phyloP scores from a whole-genome alignment of 1,140 invertebrate species.

The Apocrypta bakeri region DNA sequence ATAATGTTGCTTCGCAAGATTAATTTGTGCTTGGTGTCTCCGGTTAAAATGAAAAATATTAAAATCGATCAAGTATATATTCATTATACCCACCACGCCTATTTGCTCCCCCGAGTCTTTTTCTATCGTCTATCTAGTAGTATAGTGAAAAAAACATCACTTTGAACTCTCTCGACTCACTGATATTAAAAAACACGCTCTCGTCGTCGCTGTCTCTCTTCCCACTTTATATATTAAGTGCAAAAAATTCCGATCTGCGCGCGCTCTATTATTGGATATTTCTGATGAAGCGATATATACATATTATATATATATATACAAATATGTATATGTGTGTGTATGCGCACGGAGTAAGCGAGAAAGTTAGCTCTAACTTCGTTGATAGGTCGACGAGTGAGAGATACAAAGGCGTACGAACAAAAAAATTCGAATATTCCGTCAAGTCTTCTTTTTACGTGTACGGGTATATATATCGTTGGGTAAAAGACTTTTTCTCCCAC shows the following conservation, averaged over 20 bases:
- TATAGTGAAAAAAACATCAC: not conserved
- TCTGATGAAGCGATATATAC: not conserved
- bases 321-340: no score
- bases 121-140: not conserved
- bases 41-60: not conserved
- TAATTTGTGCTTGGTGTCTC: not conserved
- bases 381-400: not conserved
- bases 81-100: not conserved
- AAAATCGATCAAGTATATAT: slow-evolving; percentile 21
- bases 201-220: not conserved
- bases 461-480: no score
- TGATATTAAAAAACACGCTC: slow-evolving; percentile 21
- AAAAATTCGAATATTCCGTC: not conserved
- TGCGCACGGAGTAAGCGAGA: not conserved
- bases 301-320: no score
- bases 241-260: slow-evolving; percentile 2
- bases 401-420: not conserved
- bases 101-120: not conserved
- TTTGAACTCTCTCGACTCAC: not conserved
- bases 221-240: slow-evolving; percentile 6
- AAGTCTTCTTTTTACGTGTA: not conserved
- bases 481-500: not conserved
- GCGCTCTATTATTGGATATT: slow-evolving; percentile 21
- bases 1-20: not conserved
- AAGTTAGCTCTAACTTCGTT: not conserved